Evolutionary conservation across 2,797 vertebrate species (phyloP).

Genomic region (Myripristis jacobus): DNA sequence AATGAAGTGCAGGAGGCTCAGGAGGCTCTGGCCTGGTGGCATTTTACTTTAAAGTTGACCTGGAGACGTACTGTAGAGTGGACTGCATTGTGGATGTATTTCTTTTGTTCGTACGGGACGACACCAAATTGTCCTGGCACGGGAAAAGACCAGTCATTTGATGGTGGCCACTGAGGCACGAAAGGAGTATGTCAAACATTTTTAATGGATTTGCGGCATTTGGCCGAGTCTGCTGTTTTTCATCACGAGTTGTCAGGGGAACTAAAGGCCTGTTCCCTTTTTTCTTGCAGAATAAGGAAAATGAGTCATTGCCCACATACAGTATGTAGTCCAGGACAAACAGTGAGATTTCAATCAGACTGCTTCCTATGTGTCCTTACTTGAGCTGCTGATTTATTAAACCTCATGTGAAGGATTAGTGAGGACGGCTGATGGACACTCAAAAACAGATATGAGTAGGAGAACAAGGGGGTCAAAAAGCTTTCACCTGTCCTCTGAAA

Average conservation of each 20-base stretch:
- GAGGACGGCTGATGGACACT: no score
- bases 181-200: constrained; percentile 15
- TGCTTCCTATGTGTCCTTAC: neutral
- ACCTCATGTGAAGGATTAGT: no score
- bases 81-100: constrained; percentile 15
- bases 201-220: constrained; percentile 26
- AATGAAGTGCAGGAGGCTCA: neutral
- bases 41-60: constrained; percentile 12
- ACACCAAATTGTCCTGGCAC: constrained; percentile 17
- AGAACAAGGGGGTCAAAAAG: neutral
- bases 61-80: neutral
- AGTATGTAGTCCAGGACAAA: constrained; percentile 8
- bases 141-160: constrained; percentile 35
- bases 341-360: constrained; percentile 1
- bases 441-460: no score
- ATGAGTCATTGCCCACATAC: constrained; percentile 6
- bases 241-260: constrained; percentile 5
- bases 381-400: neutral
- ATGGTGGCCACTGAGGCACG: constrained; percentile 30
- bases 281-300: constrained; percentile 2
- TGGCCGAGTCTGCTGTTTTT: neutral
- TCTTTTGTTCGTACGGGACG: constrained; percentile 28
- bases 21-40: constrained; percentile 1
- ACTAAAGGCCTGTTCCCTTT: constrained; percentile 11
- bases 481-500: neutral